Conservation (phyloP, 1,140 invertebrate genomes). For the Aethina tumida region DNA sequence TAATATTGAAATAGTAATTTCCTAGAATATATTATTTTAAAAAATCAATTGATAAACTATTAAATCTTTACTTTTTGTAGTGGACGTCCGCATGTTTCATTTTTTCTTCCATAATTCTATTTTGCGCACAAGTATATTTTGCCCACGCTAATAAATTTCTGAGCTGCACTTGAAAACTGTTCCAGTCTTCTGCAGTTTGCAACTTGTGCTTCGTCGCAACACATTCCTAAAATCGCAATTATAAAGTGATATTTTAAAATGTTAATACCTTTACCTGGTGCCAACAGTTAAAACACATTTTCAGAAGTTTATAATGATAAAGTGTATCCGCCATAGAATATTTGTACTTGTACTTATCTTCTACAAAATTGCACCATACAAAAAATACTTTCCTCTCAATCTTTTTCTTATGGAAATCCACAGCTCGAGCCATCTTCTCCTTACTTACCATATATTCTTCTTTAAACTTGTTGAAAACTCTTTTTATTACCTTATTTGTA, state of each 20-base stretch:
- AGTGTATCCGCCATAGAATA: constrained; percentile 23
- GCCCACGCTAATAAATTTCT: constrained; percentile 42
- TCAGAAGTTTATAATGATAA: too few species aligned
- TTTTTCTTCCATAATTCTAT: constrained; percentile 39
- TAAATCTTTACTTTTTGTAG: too few species aligned
- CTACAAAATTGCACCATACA: constrained; percentile 35
- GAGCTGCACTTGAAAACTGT: constrained; percentile 44
- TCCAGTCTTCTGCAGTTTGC: constrained; percentile 51
- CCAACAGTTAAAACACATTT: too few species aligned
- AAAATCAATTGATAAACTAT: too few species aligned
- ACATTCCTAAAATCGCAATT: too few species aligned
- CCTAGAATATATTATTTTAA: constrained; percentile 34
- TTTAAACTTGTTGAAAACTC: constrained; percentile 40
- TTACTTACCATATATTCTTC: constrained; percentile 40
- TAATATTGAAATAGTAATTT: constrained; percentile 48
- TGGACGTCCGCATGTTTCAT: constrained; percentile 41
- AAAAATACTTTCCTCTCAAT: constrained; percentile 38
- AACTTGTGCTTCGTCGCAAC: too few species aligned
- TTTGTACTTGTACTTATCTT: constrained; percentile 29
- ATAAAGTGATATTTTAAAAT: too few species aligned
- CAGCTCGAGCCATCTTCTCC: constrained; percentile 33
- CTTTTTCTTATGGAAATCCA: constrained; percentile 32
- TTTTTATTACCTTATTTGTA: constrained; percentile 41
- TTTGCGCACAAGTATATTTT: constrained; percentile 34
- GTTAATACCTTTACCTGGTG: too few species aligned